These are phyloP conservation scores for Halictus rubicundus DNA, from an alignment of 1,140 invertebrate genomes.

Conservation along the genomic window DNA sequence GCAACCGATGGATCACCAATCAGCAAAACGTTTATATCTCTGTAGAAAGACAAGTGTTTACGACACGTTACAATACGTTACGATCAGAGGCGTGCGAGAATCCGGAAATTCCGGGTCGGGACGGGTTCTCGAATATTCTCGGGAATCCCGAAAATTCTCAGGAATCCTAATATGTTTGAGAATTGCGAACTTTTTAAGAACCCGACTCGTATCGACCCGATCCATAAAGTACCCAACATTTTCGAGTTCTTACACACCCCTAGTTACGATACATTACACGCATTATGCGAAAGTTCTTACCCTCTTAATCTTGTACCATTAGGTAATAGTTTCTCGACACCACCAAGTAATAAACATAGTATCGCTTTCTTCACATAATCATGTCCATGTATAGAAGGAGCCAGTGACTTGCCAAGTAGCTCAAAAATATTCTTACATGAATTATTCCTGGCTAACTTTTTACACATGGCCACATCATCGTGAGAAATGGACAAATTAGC, in stretches of 20 bases:
- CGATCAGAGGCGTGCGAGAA: too few species aligned
- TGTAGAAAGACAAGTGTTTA: slow-evolving; percentile 70
- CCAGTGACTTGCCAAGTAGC: slow-evolving; percentile 93
- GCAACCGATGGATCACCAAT: slow-evolving; percentile 99
- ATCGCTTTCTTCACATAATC: slow-evolving; percentile 98
- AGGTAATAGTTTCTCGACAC: slow-evolving; percentile 96
- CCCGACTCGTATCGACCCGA: too few species aligned
- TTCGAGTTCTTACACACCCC: too few species aligned
- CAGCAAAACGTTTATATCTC: slow-evolving; percentile 97
- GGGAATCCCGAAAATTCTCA: too few species aligned
- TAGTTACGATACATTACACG: background rate
- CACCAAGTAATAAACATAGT: slow-evolving; percentile 96
- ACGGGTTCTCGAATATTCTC: too few species aligned
- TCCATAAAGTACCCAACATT: too few species aligned
- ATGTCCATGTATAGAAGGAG: slow-evolving; percentile 99
- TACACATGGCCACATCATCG: slow-evolving; percentile 95
- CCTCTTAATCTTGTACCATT: slow-evolving; percentile 98
- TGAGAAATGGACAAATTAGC: slow-evolving; percentile 89
- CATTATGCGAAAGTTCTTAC: slow-evolving; percentile 75
- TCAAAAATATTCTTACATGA: slow-evolving; percentile 92
- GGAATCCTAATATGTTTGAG: too few species aligned
- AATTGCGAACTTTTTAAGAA: too few species aligned
- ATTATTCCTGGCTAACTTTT: slow-evolving; percentile 89
- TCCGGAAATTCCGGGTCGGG: too few species aligned
- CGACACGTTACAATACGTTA: too few species aligned